Conservation (phyloP, 2,113 vertebrate genomes). For the Polypterus senegalus region DNA sequence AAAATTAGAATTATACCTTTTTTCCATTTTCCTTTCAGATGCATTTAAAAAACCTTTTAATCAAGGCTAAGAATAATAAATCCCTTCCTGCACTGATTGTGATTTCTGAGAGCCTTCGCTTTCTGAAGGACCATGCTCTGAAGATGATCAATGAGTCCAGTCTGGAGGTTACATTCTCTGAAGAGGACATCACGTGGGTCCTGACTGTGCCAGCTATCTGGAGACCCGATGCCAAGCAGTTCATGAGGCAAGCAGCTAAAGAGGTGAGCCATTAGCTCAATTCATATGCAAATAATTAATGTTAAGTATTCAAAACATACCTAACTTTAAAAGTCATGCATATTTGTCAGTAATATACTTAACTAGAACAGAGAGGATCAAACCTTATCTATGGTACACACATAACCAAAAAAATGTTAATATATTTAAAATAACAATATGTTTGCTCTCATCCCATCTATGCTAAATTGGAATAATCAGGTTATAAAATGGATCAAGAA, state of each 20-base stretch:
- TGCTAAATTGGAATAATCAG: no score
- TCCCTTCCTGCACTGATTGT: slow-evolving; percentile 15
- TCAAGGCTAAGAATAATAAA: slow-evolving; percentile 6
- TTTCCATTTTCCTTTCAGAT: background rate
- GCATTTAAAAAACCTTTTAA: rapidly evolving
- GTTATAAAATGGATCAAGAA: no score
- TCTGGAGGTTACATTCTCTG: rapidly evolving
- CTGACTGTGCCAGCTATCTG: slow-evolving; percentile 36
- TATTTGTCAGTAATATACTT: no score
- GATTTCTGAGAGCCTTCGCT: slow-evolving; percentile 19
- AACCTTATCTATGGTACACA: no score
- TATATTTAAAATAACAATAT: no score
- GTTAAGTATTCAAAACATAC: no score
- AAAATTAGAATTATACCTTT: no score
- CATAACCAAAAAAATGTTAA: no score
- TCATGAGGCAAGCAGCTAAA: slow-evolving; percentile 34
- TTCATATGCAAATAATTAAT: no score
- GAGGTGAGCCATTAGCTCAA: slow-evolving; percentile 15
- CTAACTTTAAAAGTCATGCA: no score
- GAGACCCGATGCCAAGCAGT: slow-evolving; percentile 29
- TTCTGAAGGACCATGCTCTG: slow-evolving; percentile 23
- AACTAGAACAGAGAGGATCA: no score
- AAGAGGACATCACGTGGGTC: slow-evolving; percentile 37
- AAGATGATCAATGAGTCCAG: background rate
- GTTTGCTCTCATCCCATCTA: no score